phyloP scores from a whole-genome alignment of 2,888 invertebrate genomes.

The Oscheius sp. region DNA sequence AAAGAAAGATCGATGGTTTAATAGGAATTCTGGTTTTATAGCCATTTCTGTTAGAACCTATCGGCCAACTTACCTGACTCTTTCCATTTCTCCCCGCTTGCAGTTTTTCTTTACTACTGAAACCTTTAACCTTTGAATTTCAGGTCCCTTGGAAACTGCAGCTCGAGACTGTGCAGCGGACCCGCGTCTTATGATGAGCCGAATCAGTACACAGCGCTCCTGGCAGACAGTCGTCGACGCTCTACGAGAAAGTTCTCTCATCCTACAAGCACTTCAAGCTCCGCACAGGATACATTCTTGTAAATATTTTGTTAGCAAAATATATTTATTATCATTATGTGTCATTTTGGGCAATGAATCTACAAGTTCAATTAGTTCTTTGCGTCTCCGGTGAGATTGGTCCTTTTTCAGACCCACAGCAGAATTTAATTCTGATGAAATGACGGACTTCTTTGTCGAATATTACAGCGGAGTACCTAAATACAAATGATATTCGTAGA shows the following conservation, averaged over 20 bases:
- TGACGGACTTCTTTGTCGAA: constrained; percentile 7
- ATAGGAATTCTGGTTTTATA: too few species aligned
- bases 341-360: background rate
- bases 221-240: constrained; percentile 59
- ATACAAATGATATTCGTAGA: background rate
- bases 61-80: too few species aligned
- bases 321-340: background rate
- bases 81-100: background rate
- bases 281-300: constrained; percentile 68
- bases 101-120: constrained; percentile 7
- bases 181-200: constrained; percentile 53
- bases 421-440: constrained; percentile 7
- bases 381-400: too few species aligned
- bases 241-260: constrained; percentile 60
- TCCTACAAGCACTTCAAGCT: constrained; percentile 62
- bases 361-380: too few species aligned
- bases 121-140: constrained; percentile 16
- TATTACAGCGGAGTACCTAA: background rate
- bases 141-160: constrained; percentile 50
- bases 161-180: constrained; percentile 46
- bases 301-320: constrained; percentile 32
- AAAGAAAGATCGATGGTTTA: background rate
- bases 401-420: background rate
- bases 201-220: constrained; percentile 63
- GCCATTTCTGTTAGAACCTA: too few species aligned